phyloP scores from a whole-genome alignment of 2,113 vertebrate species.

The Castor canadensis region DNA sequence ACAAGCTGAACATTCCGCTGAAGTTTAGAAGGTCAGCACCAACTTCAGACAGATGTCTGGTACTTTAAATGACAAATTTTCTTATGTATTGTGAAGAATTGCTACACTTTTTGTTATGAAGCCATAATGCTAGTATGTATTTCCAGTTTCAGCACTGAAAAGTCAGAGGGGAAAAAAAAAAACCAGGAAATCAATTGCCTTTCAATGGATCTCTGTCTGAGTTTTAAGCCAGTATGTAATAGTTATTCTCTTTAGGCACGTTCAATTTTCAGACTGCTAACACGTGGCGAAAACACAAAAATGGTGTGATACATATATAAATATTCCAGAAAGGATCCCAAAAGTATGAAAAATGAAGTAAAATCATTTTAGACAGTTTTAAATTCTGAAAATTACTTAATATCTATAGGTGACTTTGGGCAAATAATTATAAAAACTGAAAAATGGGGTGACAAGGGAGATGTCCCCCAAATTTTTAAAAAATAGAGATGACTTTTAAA shows the following conservation, averaged over 20 bases:
- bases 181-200: slow-evolving; percentile 11
- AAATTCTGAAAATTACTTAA: background rate
- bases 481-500: background rate
- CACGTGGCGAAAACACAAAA: slow-evolving; percentile 49
- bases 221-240: slow-evolving; percentile 64
- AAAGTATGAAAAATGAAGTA: slow-evolving; percentile 9
- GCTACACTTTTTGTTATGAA: slow-evolving; percentile 35
- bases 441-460: background rate
- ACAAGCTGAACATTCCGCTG: slow-evolving; percentile 41
- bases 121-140: slow-evolving; percentile 48
- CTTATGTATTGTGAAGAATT: slow-evolving; percentile 46
- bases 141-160: slow-evolving; percentile 63
- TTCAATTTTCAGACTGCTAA: slow-evolving; percentile 51
- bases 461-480: background rate
- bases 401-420: background rate
- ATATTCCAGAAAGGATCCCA: background rate
- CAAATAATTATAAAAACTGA: background rate
- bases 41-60: slow-evolving; percentile 50
- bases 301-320: background rate
- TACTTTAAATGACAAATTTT: slow-evolving; percentile 33
- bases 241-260: slow-evolving; percentile 61
- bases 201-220: slow-evolving; percentile 71
- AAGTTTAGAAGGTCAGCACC: slow-evolving; percentile 33
- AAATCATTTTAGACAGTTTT: slow-evolving; percentile 2
- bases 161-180: background rate